Evolutionary conservation across 1,140 invertebrate species (phyloP).

Genomic region (Eumaeus atala): DNA sequence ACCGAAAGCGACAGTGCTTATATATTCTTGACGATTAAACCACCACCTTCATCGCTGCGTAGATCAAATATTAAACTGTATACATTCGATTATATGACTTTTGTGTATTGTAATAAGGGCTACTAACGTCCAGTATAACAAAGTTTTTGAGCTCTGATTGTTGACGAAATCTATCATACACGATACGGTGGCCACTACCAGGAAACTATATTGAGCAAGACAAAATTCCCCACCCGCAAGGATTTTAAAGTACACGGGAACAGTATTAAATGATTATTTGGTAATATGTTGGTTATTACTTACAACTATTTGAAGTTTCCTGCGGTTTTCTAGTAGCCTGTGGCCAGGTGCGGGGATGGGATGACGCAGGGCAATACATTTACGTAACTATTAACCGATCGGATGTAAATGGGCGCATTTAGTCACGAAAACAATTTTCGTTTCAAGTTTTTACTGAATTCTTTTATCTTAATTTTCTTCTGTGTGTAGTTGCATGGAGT

Average conservation of each 20-base stretch:
- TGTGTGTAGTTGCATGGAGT: too few species aligned
- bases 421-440: too few species aligned
- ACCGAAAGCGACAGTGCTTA: conserved; percentile 67
- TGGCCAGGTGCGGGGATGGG: too few species aligned
- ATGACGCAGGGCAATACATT: too few species aligned
- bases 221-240: conserved; percentile 23
- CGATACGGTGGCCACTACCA: conserved; percentile 41
- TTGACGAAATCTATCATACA: conserved; percentile 33
- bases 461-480: too few species aligned
- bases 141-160: conserved; percentile 19
- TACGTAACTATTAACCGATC: too few species aligned
- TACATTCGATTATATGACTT: conserved; percentile 42
- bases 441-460: too few species aligned
- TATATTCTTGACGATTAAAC: conserved; percentile 61
- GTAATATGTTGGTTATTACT: too few species aligned
- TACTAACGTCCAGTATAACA: conserved; percentile 17
- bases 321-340: too few species aligned
- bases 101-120: conserved; percentile 27
- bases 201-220: conserved; percentile 47
- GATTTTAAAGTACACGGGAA: conserved; percentile 13
- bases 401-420: too few species aligned
- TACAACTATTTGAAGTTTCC: too few species aligned
- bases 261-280: too few species aligned
- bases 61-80: conserved; percentile 32
- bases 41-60: conserved; percentile 49